Evolutionary conservation across 2,113 vertebrate species (phyloP).

Genomic region (Phalacrocorax aristotelis): DNA sequence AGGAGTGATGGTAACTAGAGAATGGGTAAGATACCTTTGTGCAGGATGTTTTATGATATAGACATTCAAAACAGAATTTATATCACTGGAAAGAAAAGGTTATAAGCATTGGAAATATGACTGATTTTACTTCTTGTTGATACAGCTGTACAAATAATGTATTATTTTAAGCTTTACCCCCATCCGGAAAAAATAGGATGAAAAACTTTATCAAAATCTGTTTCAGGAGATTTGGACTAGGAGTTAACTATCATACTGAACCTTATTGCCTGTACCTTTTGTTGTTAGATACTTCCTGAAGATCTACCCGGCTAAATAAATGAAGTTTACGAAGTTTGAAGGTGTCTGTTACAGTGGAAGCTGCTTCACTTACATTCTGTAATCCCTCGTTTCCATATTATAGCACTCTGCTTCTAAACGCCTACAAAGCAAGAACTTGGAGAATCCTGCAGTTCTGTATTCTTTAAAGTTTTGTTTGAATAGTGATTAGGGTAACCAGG

Average conservation of each 20-base stretch:
- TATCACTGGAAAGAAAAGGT: background rate
- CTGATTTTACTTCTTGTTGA: background rate
- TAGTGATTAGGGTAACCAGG: background rate
- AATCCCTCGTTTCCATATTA: background rate
- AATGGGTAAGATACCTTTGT: background rate
- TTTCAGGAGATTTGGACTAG: background rate
- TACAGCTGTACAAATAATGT: background rate
- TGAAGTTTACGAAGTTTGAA: background rate
- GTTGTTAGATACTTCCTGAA: background rate
- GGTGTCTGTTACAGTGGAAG: background rate
- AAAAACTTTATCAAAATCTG: background rate
- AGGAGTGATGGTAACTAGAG: background rate
- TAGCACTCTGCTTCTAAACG: background rate
- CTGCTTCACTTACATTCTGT: background rate
- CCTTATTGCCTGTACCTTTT: background rate
- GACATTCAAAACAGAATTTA: background rate
- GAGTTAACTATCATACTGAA: background rate
- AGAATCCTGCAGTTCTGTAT: background rate
- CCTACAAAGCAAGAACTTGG: background rate
- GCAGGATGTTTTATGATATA: background rate
- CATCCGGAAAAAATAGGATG: background rate
- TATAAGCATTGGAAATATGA: background rate
- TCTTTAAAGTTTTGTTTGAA: background rate
- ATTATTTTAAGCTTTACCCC: background rate
- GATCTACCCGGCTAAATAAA: background rate